Evolutionary conservation across 2,113 vertebrate species (phyloP), one percentile per base, ranked within the genome.

Genomic region (Lagenorhynchus albirostris): DNA sequence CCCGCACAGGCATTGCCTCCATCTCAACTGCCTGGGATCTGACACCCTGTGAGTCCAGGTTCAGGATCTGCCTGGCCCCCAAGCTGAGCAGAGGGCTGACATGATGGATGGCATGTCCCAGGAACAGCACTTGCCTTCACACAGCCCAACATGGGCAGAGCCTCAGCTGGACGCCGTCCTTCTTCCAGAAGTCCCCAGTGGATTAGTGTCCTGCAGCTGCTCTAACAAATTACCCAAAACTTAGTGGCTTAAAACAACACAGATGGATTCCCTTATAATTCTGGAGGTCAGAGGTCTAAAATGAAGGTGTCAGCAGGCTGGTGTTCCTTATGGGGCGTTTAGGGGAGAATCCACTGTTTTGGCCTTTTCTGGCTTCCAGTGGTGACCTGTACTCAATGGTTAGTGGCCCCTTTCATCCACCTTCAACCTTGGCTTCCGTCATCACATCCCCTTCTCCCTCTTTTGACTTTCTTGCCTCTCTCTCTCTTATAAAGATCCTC

Each of bases 101-200:
- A 2, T 0, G 7, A 55, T 1, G 29, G 33, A 10, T 2, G 5
- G 7, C 1, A 1, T 0, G 4, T 26, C 36, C 44, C 2, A 3
- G 8, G 23, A 70, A 1, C 3, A 21, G 8, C 15, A 8, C n/a
- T 20, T 18, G 0, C 31, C 17, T 44, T 67, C 18, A 2, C 50
- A 50, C 2, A 20, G 60, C 26, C 23, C 50, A 60, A 25, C 38
- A 47, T 0, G 1, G 33, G 20, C 14, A 17, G 47, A 25, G 31
- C n/a, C 4, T 4, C 0, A 0, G 10, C 23, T 12, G 17, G 50
- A 13, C 1, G 0, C 1, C 7, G 47, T 23, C 33, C 5, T 33
- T 25, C 85, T 1, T 70, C 26, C 26, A 8, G 0, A n/a, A 1
- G 21, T 4, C 10, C 36, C 20, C 9, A 1, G 12, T 0, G 3